Percentiles rank a stretch among this genome's conserved stretches.
phyloP scores from a whole-genome alignment of 2,113 vertebrate genomes.

The Laterallus jamaicensis region DNA sequence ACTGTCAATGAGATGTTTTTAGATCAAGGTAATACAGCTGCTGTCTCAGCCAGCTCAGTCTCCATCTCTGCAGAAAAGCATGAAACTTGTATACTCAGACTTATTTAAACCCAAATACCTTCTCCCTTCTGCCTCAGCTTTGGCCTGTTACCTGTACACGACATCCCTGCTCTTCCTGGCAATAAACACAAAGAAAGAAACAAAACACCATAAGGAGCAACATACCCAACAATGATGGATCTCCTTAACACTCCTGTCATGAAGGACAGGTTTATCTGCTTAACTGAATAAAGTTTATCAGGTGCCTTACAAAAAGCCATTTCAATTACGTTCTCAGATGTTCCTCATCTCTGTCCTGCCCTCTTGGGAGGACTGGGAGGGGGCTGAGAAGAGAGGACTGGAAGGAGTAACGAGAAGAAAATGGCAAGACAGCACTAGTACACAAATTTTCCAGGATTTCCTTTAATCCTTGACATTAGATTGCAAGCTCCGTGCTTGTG shows the following conservation, averaged over 20 bases:
- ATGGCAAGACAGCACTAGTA: neutral
- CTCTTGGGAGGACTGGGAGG: neutral
- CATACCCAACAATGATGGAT: neutral
- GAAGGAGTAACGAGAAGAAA: neutral
- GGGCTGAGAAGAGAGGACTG: neutral
- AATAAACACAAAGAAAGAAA: neutral
- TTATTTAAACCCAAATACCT: neutral
- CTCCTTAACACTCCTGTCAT: neutral
- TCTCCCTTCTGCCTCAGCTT: neutral
- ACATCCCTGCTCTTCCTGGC: neutral
- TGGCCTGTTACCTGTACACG: neutral
- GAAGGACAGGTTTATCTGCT: neutral
- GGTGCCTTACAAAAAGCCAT: neutral
- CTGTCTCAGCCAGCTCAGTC: neutral
- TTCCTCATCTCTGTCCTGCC: neutral
- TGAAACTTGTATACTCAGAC: neutral
- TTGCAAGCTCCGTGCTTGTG: neutral
- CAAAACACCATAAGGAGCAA: neutral
- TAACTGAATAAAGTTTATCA: neutral
- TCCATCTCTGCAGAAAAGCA: neutral
- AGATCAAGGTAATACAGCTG: neutral
- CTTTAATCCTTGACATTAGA: neutral
- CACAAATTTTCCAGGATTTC: neutral
- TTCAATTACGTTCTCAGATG: neutral
- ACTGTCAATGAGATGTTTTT: neutral